Evolutionary conservation across 2,113 vertebrate species (phyloP).

Genomic region (Actenoides hombroni): DNA sequence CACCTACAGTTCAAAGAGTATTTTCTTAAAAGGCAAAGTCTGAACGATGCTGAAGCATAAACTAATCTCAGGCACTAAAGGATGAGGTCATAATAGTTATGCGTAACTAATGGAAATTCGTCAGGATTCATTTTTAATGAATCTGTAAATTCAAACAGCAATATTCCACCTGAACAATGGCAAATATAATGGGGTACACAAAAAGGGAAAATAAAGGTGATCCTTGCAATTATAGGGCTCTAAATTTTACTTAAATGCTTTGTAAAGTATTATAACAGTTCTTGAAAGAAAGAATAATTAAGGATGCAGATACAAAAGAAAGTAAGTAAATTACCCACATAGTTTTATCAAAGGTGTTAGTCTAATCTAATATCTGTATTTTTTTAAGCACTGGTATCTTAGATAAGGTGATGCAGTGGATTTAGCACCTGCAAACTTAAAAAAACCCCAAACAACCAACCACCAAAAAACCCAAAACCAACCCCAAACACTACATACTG

Average conservation of each 20-base stretch:
- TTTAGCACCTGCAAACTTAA: neutral
- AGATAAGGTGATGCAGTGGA: neutral
- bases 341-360: neutral
- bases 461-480: neutral
- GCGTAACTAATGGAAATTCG: neutral
- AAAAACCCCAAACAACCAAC: neutral
- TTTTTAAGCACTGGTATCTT: neutral
- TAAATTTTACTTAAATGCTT: neutral
- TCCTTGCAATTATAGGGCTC: neutral
- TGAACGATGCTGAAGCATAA: neutral
- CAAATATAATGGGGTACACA: neutral
- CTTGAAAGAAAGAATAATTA: neutral
- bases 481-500: fast-evolving
- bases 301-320: neutral
- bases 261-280: neutral
- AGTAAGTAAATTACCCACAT: neutral
- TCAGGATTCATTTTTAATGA: slow-evolving; percentile 27
- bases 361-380: neutral
- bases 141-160: neutral
- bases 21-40: neutral
- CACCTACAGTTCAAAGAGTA: neutral
- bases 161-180: neutral
- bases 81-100: neutral
- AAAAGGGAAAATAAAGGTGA: slow-evolving; percentile 20
- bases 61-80: neutral